Evolutionary conservation across 2,113 vertebrate species (phyloP), one percentile per base, ranked within the genome.

Genomic region (Syrrhaptes paradoxus): DNA sequence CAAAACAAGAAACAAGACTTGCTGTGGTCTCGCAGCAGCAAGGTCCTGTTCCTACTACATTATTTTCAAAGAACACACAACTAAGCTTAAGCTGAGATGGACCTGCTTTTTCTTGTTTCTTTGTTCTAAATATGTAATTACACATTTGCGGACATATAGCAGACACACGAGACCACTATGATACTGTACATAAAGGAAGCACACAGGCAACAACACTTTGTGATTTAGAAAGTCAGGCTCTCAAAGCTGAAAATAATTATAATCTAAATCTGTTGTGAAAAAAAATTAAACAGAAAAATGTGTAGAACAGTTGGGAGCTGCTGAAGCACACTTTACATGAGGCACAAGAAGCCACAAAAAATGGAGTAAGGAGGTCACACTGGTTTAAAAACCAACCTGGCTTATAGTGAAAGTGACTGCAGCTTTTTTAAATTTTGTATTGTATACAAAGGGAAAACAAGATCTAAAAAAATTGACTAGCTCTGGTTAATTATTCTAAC

Each of bases 231-330:
- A 95, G 66, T 63, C 62, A 87, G 51, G 21, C 28, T 93, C 52
- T 78, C 57, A 81, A 95, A 94, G 52, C 74, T 91, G 87, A 94
- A 94, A 79, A 79, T 68, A 82, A 95, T 95, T 85, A 85, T 13
- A 41, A 61, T 11, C 36, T 75, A 72, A 93, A 92, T 87, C 66
- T 93, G 52, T 76, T 48, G 41, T 28, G 68, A 28, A 36, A 43
- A 73, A 54, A 89, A 77, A 52, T 87, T 84, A 94, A 96, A 90
- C 31, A 32, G 57, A 96, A 91, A 85, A 96, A 90, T 0, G 0
- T 78, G 94, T 67, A 0, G 57, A 91, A 36, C 54, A 89, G 66
- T 82, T 91, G 70, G 43, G 89, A 95, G 76, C 28, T 79, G 91
- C 13, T 91, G 87, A 94, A 92, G 54, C 38, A 87, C 74, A 66